Base-by-base conservation (phyloP, 2,797 vertebrate species). In the Acrocephalus scirpaceus region DNA sequence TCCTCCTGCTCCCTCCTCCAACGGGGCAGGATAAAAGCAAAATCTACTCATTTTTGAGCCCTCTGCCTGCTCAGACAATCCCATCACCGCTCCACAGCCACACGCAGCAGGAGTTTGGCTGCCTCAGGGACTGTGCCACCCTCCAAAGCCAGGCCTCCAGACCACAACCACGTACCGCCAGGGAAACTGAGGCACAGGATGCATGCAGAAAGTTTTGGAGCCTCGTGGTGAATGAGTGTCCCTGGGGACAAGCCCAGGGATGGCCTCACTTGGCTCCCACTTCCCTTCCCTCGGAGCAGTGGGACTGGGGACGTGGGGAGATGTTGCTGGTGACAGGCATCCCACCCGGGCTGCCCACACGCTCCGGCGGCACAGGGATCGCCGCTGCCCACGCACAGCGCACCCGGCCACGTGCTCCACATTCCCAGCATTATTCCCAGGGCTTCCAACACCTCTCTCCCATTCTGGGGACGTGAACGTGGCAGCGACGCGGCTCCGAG, bases 401-500 rank as follows among this genome's bases (percentile, higher is more conserved):
- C 38, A 26, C 44, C 76, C 64, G 0, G 34, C 73, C 95, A 29
- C 5, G 20, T 34, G 77, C 94, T 85, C 2, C 11, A 12, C 42
- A 7, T 50, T 51, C n/a, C 72, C 62, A 8, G 6, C 11, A 3
- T 23, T 16, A 5, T n/a, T 60, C 82, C 82, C 88, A 66, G 75
- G 85, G 56, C 71, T 76, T 3, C 2, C 76, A 26, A 36, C 61
- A 66, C 53, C 83, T 80, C 7, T 0, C 9, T 89, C 36, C 81
- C 17, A 1, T 69, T 78, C 78, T 4, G 0, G 40, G 51, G 54
- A 47, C 11, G 44, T 0, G 1, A 93, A 57, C 1, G 0, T 32
- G 16, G 67, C 34, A 19, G 60, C 5, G 1, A 47, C 0, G 4
- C 5, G 9, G 78, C 85, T 78, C 15, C 0, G 4, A 18, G 7